Percentiles rank a stretch among this genome's conserved stretches.
Evolutionary conservation across 2,113 vertebrate species (phyloP).

Genomic region (Oncorhynchus gorbuscha): DNA sequence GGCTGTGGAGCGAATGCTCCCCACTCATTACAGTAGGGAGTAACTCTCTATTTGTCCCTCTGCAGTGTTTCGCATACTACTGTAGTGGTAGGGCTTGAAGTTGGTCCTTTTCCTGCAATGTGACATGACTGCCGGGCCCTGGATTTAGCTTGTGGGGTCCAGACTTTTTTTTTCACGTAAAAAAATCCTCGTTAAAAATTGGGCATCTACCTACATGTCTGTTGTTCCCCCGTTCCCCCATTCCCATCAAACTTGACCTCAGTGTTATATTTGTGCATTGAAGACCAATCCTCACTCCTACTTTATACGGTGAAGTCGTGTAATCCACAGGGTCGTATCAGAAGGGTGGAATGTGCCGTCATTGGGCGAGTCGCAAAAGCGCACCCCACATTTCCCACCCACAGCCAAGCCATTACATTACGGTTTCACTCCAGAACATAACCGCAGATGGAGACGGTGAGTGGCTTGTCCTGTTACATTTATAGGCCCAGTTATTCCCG

Average conservation of each 20-base stretch:
- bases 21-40: conserved; percentile 24
- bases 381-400: neutral
- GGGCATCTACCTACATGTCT: too few species aligned
- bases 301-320: neutral
- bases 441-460: conserved; percentile 38
- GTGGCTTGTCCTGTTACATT: conserved; percentile 49
- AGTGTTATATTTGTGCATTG: too few species aligned
- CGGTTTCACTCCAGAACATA: conserved; percentile 46
- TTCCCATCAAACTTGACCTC: too few species aligned
- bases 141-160: too few species aligned
- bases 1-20: neutral
- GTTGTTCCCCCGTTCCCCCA: too few species aligned
- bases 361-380: too few species aligned
- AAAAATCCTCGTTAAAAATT: neutral
- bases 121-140: neutral
- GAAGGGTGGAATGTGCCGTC: neutral
- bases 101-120: neutral
- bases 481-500: conserved; percentile 46
- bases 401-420: conserved; percentile 22
- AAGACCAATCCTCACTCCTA: conserved; percentile 7
- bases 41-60: neutral
- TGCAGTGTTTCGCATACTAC: neutral
- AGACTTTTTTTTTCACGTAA: neutral
- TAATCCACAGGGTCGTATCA: too few species aligned
- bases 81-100: neutral